A percentile compares a stretch with the other conserved stretches of the same genome.
These are phyloP conservation scores for Baryphthengus martii DNA, from an alignment of 2,113 vertebrate genomes.

Conservation along the genomic window DNA sequence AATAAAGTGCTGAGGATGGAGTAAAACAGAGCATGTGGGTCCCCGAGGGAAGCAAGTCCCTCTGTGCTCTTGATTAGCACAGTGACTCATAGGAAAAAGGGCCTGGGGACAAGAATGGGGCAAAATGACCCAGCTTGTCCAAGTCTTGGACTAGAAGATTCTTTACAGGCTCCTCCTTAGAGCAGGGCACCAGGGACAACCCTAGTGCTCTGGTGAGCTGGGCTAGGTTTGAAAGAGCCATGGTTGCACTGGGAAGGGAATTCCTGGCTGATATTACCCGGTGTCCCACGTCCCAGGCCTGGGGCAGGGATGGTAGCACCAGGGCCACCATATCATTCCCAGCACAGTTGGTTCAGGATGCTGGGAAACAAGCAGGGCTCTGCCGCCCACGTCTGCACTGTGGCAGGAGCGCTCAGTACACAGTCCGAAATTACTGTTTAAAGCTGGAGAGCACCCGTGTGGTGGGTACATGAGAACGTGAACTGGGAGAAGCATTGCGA, in stretches of 20 bases:
- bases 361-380: background rate
- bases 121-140: background rate
- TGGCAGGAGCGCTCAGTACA: background rate
- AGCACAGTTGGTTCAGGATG: background rate
- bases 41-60: background rate
- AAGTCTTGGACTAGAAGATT: background rate
- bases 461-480: rapidly evolving
- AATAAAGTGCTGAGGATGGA: background rate
- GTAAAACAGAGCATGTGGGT: background rate
- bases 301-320: background rate
- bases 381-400: rapidly evolving
- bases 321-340: background rate
- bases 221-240: background rate
- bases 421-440: background rate
- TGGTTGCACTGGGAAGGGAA: background rate
- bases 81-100: background rate
- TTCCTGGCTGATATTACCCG: background rate
- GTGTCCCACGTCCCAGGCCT: background rate
- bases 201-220: background rate
- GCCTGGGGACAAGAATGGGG: background rate
- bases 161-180: background rate
- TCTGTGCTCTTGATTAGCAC: background rate
- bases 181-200: background rate
- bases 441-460: background rate
- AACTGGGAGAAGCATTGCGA: background rate